Evolutionary conservation across 1,140 invertebrate genomes (phyloP).

Genomic region (Elymnias hypermnestra): DNA sequence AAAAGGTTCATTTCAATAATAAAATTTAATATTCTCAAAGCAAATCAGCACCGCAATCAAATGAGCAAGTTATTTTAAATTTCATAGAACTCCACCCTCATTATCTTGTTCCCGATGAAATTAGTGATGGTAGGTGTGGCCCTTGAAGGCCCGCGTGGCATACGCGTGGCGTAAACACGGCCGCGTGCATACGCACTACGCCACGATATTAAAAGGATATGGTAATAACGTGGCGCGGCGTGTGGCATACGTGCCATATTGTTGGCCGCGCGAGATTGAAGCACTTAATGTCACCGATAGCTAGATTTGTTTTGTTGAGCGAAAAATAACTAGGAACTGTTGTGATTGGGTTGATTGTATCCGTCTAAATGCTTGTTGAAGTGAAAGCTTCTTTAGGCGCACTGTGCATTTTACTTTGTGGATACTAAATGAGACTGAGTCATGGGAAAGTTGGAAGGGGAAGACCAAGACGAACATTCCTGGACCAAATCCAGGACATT

Average conservation of each 20-base stretch:
- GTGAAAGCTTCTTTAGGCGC: no score
- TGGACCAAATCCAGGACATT: no score
- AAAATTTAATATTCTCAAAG: conserved; percentile 7
- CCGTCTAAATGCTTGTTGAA: no score
- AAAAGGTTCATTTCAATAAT: no score
- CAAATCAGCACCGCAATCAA: conserved; percentile 24
- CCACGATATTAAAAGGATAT: conserved; percentile 55
- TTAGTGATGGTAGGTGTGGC: conserved; percentile 43
- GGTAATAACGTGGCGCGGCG: conserved; percentile 37
- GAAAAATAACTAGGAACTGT: conserved; percentile 11
- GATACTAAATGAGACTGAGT: no score
- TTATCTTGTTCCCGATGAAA: conserved; percentile 39
- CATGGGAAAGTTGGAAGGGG: no score
- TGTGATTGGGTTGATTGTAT: not conserved
- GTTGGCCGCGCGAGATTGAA: conserved; percentile 41
- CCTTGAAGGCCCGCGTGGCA: conserved; percentile 40
- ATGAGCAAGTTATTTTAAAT: conserved; percentile 43
- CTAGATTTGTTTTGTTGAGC: conserved; percentile 13
- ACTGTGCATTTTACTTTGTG: no score
- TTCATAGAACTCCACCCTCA: conserved; percentile 30
- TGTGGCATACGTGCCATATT: conserved; percentile 33
- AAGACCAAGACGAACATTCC: no score
- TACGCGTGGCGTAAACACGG: conserved; percentile 44
- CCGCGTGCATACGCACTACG: conserved; percentile 44
- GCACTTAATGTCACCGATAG: conserved; percentile 51